phyloP scores from a whole-genome alignment of 2,113 vertebrate species.

The Mohoua ochrocephala region DNA sequence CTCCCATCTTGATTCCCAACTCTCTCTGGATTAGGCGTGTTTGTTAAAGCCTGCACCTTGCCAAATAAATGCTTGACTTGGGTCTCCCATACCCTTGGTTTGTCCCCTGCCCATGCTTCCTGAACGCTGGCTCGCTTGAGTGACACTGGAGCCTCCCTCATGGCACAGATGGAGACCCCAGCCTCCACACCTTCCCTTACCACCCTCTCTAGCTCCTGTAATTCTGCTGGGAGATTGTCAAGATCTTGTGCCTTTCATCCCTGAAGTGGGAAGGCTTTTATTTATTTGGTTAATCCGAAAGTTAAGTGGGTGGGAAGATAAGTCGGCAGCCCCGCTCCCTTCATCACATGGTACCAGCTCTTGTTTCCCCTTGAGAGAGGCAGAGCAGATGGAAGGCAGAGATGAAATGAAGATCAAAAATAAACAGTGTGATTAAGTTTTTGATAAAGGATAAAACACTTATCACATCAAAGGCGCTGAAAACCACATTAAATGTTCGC shows the following conservation, averaged over 20 bases:
- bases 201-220: background rate
- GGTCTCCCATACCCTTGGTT: background rate
- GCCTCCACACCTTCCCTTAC: background rate
- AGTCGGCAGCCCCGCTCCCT: background rate
- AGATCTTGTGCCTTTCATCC: background rate
- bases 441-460: constrained; percentile 62
- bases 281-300: constrained; percentile 47
- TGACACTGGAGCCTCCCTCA: background rate
- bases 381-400: constrained; percentile 52
- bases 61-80: background rate
- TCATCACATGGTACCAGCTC: background rate
- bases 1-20: background rate
- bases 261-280: constrained; percentile 3
- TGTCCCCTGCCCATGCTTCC: background rate
- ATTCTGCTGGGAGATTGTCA: background rate
- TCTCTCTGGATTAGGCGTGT: background rate
- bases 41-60: background rate
- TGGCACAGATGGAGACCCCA: background rate
- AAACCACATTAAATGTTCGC: constrained; percentile 35
- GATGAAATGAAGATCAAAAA: constrained; percentile 61
- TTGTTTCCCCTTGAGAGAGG: constrained; percentile 30
- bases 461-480: constrained; percentile 28
- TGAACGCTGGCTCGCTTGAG: background rate
- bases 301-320: constrained; percentile 41
- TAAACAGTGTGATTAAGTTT: constrained; percentile 46